Conservation (phyloP, 2,888 invertebrate genomes). For the Morinoia aosen region DNA sequence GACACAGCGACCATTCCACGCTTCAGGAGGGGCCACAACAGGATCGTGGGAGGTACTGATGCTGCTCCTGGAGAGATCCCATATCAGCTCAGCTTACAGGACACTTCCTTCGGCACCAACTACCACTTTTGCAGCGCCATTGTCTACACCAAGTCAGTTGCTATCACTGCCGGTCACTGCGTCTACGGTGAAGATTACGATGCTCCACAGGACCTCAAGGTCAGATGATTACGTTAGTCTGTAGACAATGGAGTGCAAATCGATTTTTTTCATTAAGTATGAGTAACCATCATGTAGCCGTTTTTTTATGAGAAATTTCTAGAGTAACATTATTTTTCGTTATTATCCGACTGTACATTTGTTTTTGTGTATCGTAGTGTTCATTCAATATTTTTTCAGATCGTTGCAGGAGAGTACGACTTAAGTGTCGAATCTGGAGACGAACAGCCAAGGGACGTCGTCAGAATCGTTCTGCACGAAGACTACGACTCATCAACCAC, state of each 20-base stretch:
- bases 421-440: constrained; percentile 32
- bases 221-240: too few relatives aligned
- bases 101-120: constrained; percentile 42
- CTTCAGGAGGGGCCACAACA: constrained; percentile 54
- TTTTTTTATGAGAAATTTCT: background rate
- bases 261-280: too few relatives aligned
- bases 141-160: too few relatives aligned
- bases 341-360: background rate
- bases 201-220: background rate
- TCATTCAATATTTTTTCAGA: constrained; percentile 24
- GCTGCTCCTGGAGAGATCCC: constrained; percentile 59
- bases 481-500: constrained; percentile 55
- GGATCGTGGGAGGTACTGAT: constrained; percentile 49
- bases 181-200: constrained; percentile 20
- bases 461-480: constrained; percentile 60
- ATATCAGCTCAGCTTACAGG: constrained; percentile 52
- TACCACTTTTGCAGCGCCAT: background rate
- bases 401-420: constrained; percentile 62
- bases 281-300: too few relatives aligned
- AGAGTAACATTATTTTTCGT: background rate
- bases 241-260: too few relatives aligned
- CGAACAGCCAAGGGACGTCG: constrained; percentile 54
- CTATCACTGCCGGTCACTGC: constrained; percentile 14
- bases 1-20: constrained; percentile 40
- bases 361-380: too few relatives aligned